Evolutionary conservation across 2,113 vertebrate genomes (phyloP).

Genomic region (Catagonus wagneri): DNA sequence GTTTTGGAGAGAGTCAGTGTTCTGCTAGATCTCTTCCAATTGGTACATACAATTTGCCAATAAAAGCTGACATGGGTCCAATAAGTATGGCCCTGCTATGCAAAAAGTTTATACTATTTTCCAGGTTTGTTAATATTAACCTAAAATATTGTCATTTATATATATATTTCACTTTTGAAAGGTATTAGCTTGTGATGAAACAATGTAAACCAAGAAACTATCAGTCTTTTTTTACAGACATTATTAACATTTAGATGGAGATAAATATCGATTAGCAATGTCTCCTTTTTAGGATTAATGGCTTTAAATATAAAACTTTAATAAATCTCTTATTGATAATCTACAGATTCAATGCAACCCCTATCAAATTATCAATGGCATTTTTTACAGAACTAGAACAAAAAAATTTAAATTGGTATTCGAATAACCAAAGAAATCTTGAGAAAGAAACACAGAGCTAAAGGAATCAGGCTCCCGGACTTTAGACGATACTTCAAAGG

Average conservation of each 20-base stretch:
- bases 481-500: too few relatives aligned
- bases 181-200: constrained; percentile 13
- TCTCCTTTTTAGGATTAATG: neutral
- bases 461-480: too few relatives aligned
- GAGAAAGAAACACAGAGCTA: too few relatives aligned
- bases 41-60: neutral
- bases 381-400: too few relatives aligned
- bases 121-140: neutral
- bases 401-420: too few relatives aligned
- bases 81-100: neutral
- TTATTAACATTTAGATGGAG: constrained; percentile 15
- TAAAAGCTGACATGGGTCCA: neutral
- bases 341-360: too few relatives aligned
- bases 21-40: neutral
- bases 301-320: neutral
- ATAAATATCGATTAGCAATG: neutral
- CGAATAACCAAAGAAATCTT: too few relatives aligned
- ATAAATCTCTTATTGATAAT: neutral
- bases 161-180: constrained; percentile 45
- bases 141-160: neutral
- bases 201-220: neutral
- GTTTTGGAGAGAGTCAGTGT: neutral
- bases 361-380: too few relatives aligned
- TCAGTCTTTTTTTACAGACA: neutral
- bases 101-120: neutral